These are phyloP conservation scores for Opisthocomus hoazin DNA, from an alignment of 2,113 vertebrate genomes.

Conservation along the genomic window DNA sequence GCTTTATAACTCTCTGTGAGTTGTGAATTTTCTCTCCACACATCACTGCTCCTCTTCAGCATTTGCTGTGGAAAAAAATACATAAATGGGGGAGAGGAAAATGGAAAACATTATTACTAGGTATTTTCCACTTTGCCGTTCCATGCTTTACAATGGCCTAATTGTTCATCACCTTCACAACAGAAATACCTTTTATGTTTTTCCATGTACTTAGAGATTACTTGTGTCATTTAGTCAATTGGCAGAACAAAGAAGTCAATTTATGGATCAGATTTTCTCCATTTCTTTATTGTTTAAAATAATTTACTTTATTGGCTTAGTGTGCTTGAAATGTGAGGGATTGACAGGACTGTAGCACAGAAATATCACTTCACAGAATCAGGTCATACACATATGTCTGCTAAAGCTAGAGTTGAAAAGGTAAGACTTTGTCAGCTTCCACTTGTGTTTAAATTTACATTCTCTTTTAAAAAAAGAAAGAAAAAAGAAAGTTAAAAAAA, in stretches of 20 bases:
- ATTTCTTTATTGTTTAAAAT: constrained; percentile 62
- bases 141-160: constrained; percentile 50
- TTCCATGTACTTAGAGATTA: constrained; percentile 64
- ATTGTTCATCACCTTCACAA: constrained; percentile 63
- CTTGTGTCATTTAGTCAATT: constrained; percentile 69
- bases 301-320: constrained; percentile 64
- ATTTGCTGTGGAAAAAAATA: background rate
- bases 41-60: background rate
- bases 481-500: background rate
- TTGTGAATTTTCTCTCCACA: too few relatives aligned
- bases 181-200: constrained; percentile 69
- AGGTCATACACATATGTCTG: background rate
- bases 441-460: background rate
- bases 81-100: background rate
- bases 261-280: constrained; percentile 65
- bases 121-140: constrained; percentile 43
- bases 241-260: constrained; percentile 70
- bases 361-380: constrained; percentile 46
- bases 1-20: too few relatives aligned
- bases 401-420: constrained; percentile 40
- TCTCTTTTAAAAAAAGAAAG: too few relatives aligned
- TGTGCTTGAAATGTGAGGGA: constrained; percentile 53
- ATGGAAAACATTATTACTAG: constrained; percentile 35
- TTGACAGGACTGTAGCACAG: constrained; percentile 37
- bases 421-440: constrained; percentile 17